Conservation (phyloP, 1,140 invertebrate genomes). For the Proales similis region DNA sequence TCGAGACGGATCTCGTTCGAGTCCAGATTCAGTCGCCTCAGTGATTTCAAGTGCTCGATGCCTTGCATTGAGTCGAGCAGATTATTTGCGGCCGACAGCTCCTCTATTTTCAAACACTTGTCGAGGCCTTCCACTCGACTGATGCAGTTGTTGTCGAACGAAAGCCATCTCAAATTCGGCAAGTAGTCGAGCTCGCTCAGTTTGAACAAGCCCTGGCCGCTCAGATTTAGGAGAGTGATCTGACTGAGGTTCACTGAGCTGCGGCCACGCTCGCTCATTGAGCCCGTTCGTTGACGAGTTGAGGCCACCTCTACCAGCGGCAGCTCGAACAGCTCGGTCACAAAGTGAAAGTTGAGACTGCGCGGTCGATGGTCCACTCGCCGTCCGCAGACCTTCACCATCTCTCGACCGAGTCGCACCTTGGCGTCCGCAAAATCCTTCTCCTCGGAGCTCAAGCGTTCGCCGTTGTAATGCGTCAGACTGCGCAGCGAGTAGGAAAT, state of each 20-base stretch:
- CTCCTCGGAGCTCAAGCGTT: conserved; percentile 1
- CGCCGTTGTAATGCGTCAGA: not conserved
- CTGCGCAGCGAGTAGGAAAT: conserved; percentile 3
- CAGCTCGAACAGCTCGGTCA: conserved; percentile 32
- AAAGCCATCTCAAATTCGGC: conserved; percentile 47
- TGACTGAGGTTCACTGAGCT: too few species aligned
- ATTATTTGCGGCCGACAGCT: conserved; percentile 80
- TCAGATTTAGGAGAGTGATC: conserved; percentile 20
- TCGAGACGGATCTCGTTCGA: conserved; percentile 68
- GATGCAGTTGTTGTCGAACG: conserved; percentile 51
- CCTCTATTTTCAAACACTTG: conserved; percentile 45
- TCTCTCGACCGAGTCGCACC: not conserved
- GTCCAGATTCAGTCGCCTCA: conserved; percentile 78
- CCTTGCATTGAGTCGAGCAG: conserved; percentile 73
- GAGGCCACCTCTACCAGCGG: too few species aligned
- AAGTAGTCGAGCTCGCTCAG: conserved; percentile 24
- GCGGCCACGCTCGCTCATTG: too few species aligned
- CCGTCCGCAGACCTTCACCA: not conserved
- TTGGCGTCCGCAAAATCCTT: conserved; percentile 17
- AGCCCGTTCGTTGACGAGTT: too few species aligned
- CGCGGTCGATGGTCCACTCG: not conserved
- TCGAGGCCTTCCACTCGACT: conserved; percentile 51
- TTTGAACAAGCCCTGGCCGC: conserved; percentile 4
- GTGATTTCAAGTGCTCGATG: conserved; percentile 67
- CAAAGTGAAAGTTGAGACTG: conserved; percentile 12